Conservation (phyloP, 2,113 vertebrate genomes). For the Peucedramus taeniatus region DNA sequence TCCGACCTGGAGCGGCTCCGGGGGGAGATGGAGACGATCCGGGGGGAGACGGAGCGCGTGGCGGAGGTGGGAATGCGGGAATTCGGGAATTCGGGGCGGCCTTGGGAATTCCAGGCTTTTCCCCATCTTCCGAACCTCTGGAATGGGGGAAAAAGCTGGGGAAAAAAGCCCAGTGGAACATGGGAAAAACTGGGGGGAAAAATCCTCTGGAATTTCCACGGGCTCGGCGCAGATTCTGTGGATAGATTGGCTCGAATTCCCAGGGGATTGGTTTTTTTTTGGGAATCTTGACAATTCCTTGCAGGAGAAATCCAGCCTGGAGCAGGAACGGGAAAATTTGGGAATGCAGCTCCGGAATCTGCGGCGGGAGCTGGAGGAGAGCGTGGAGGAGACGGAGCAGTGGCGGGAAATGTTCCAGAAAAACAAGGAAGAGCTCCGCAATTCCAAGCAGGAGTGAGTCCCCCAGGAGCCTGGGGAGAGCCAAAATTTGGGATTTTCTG, state of each 20-base stretch:
- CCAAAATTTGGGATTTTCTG: background rate
- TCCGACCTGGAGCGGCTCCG: background rate
- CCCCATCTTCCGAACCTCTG: background rate
- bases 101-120: background rate
- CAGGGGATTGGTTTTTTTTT: background rate
- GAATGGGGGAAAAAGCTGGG: background rate
- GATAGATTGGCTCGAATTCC: background rate
- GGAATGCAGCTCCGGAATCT: background rate
- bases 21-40: background rate
- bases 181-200: background rate
- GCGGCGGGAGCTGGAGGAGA: background rate
- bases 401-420: background rate
- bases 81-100: background rate
- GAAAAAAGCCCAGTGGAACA: background rate
- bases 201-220: background rate
- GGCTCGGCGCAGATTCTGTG: fast-evolving
- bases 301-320: background rate
- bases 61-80: background rate
- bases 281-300: background rate
- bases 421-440: background rate
- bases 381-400: background rate
- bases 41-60: background rate
- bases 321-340: background rate
- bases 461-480: background rate
- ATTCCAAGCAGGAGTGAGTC: background rate